Evolutionary conservation across 1,140 invertebrate genomes (phyloP), one percentile per base, ranked within the genome.

Genomic region (Anastatus disparis): DNA sequence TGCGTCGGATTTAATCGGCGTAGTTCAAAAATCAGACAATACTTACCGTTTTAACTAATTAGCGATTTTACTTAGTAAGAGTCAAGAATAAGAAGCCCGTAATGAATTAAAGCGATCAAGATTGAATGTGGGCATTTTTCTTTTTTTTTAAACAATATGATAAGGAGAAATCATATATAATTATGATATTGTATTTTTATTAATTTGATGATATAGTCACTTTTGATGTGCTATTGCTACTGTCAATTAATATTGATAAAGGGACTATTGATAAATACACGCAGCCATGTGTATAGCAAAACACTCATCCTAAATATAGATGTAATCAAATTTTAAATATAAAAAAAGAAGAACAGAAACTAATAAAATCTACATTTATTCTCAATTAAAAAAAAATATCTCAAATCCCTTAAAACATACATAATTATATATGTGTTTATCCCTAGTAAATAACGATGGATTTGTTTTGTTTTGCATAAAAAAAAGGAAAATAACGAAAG

Each of bases 11-110:
- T n/a, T 15, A 9, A 56, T 52, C 44, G 74, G 63, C 77, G 75
- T 75, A 74, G 77, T 80, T 80, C 78, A 80, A 78, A 74, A 80
- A 78, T 73, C 72, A 76, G 78, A 80, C 78, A 80, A 80, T 80
- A 80, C 76, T n/a, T 77, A 78, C 61, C 40, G 22, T 64, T 64
- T 50, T 56, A 70, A 70, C n/a, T 35, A 38, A 55, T 63, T 63
- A 55, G 56, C 50, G n/a, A 61, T 40, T n/a, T 53, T 52, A 61
- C 22, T 69, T 61, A 38, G 52, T 38, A n/a, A n/a, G 58, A 62
- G 24, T 38, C 67, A 52, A 53, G 56, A 62, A 52, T 69, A 61
- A 44, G n/a, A 35, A 35, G 15, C 56, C 1, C 22, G 31, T 22
- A 17, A 50, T n/a, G n/a, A n/a, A n/a, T n/a, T n/a, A 6, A 50